phyloP scores from a whole-genome alignment of 2,113 vertebrate genomes.

The Aegypius monachus region DNA sequence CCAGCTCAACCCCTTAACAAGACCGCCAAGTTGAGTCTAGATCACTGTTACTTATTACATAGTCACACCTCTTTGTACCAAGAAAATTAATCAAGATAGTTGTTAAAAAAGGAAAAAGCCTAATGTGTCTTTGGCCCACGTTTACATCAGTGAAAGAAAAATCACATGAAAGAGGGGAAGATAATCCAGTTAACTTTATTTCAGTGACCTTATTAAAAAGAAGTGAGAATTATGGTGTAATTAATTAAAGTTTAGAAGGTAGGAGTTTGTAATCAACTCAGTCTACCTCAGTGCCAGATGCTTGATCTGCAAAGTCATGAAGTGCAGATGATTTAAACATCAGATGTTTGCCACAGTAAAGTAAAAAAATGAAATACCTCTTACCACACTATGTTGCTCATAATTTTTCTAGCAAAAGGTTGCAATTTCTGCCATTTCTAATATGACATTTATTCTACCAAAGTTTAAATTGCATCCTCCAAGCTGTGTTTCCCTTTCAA shows the following conservation, averaged over 20 bases:
- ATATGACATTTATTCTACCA: not conserved
- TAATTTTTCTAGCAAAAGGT: not conserved
- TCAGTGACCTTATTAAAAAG: not conserved
- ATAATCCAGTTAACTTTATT: not conserved
- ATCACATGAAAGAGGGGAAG: not conserved
- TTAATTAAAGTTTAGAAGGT: not conserved
- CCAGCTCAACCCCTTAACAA: accelerated
- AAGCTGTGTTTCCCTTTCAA: not conserved
- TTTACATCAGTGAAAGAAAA: not conserved
- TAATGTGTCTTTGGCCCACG: not conserved
- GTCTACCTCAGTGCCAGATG: not conserved
- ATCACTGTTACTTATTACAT: no score
- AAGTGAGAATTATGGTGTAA: not conserved
- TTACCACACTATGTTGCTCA: not conserved
- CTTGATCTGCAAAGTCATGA: not conserved
- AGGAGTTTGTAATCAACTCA: not conserved
- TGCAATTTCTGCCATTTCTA: not conserved
- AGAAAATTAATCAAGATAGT: not conserved
- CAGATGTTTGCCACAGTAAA: not conserved
- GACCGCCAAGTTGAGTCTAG: no score
- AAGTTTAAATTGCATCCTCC: not conserved
- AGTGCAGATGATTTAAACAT: not conserved
- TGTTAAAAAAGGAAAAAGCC: not conserved
- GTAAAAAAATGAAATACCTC: not conserved
- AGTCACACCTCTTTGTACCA: not conserved